Evolutionary conservation across 2,888 invertebrate genomes (phyloP).

Genomic region (Clunio marinus): DNA sequence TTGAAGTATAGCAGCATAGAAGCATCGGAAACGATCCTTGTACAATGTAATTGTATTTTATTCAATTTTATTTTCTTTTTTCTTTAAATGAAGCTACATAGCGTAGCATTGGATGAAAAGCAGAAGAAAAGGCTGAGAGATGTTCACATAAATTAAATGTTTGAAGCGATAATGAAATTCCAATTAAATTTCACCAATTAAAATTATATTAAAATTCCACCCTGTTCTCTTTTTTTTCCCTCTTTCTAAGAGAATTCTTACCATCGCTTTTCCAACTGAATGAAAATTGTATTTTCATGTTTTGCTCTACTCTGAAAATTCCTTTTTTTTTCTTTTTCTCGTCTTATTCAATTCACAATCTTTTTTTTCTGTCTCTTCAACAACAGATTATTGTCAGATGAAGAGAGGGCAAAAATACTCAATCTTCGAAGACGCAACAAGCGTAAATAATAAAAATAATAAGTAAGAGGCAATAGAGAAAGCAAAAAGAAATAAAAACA

Average conservation of each 20-base stretch:
- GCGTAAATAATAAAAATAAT: neutral
- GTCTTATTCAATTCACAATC: neutral
- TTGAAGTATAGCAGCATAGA: no score
- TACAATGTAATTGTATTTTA: no score
- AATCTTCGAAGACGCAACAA: neutral
- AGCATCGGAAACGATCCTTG: no score
- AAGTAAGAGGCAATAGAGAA: constrained; percentile 1
- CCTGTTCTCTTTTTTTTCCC: neutral
- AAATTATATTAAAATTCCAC: constrained; percentile 40
- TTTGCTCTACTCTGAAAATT: neutral
- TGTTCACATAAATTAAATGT: constrained; percentile 39
- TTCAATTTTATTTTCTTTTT: no score
- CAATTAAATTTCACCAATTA: constrained; percentile 40
- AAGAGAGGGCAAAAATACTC: constrained; percentile 2
- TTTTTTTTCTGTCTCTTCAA: no score
- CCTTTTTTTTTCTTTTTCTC: neutral
- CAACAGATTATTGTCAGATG: constrained; percentile 10
- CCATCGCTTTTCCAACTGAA: constrained; percentile 28
- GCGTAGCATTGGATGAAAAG: neutral
- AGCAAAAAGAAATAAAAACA: no score
- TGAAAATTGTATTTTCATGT: constrained; percentile 29
- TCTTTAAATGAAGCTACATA: neutral
- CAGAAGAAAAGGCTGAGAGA: neutral
- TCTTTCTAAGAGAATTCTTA: neutral
- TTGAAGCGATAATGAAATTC: constrained; percentile 39